These are phyloP conservation scores for Lingula anatina DNA, from an alignment of 2,888 invertebrate species.

Conservation along the genomic window DNA sequence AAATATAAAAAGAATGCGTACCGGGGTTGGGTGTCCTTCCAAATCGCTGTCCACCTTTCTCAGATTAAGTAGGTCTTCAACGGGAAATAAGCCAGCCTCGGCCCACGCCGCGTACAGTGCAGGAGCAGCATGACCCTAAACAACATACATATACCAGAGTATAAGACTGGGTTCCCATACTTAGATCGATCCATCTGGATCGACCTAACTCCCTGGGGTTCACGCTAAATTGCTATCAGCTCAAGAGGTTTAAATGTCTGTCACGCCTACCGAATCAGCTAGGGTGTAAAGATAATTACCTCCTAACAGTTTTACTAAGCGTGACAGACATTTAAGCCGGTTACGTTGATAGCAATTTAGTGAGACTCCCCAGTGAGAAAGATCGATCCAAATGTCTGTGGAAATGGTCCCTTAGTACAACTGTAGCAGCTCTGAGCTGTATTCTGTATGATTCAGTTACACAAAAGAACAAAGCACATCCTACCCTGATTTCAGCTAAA, in stretches of 20 bases:
- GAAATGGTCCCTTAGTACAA: too few relatives aligned
- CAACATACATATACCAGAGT: neutral
- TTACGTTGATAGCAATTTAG: too few relatives aligned
- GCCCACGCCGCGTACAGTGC: slow-evolving; percentile 99
- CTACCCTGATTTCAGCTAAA: neutral
- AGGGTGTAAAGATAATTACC: too few relatives aligned
- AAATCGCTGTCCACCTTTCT: slow-evolving; percentile 87
- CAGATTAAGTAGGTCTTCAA: slow-evolving; percentile 74
- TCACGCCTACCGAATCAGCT: too few relatives aligned
- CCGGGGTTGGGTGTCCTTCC: slow-evolving; percentile 96
- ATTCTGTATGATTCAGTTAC: neutral
- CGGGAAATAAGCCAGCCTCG: slow-evolving; percentile 74
- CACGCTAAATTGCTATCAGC: too few relatives aligned
- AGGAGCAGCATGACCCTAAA: slow-evolving; percentile 87
- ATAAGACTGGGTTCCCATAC: neutral
- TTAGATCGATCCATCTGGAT: neutral
- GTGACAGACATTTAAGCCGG: too few relatives aligned
- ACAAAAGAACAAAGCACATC: neutral
- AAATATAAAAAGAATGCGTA: too few relatives aligned
- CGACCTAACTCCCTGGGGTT: too few relatives aligned
- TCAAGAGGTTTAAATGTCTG: too few relatives aligned
- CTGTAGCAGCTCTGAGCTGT: neutral
- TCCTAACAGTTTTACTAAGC: too few relatives aligned
- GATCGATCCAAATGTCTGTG: too few relatives aligned
- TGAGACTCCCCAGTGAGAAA: too few relatives aligned